Evolutionary conservation across 37 sponge, comb jelly and placozoan genomes (phyloP), one percentile per base, ranked within the genome.

Genomic region (Corticium candelabrum): DNA sequence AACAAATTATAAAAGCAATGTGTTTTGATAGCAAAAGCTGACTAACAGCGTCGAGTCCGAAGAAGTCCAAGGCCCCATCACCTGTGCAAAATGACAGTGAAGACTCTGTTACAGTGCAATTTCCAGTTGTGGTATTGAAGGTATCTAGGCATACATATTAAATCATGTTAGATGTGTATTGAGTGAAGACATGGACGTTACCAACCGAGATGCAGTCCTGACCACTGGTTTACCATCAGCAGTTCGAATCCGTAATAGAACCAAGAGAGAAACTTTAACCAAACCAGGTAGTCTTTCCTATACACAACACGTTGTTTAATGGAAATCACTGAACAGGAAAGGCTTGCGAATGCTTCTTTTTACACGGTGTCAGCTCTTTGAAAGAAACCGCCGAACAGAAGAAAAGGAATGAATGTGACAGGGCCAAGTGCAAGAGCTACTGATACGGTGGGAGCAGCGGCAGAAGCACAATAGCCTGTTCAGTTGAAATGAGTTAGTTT

Each of bases 401-500:
- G 7, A 4, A 70, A 15, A 7, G 73, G 73, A 7, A 70, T 15
- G 31, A 70, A 29, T 4, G 29, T 5, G 35, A 70, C 73, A 15
- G 73, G 73, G 5, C 29, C 31, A 4, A 70, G 33, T 35, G 73
- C 73, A 34, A 70, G 31, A 4, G 73, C 73, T 5, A 70, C 73
- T 5, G 73, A 70, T 5, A 70, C 62, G 21, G 62, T 27, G 62
- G 62, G 62, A 21, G 62, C 62, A 50, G 15, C 62, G 21, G 73
- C 73, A 7, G 73, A 70, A 7, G 21, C 31, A 5, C 5, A 7
- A 15, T 70, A 70, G 11, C 62, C 62, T 50, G 21, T 27, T 11
- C 11, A 50, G 11, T 37, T 5, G 79, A 78, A 15, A 39, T 37
- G 3, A 82, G 15, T 79, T 82, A 82, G 4, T 79, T 79, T 38